Evolutionary conservation across 2,113 vertebrate species (phyloP).

Genomic region (Etheostoma spectabile): DNA sequence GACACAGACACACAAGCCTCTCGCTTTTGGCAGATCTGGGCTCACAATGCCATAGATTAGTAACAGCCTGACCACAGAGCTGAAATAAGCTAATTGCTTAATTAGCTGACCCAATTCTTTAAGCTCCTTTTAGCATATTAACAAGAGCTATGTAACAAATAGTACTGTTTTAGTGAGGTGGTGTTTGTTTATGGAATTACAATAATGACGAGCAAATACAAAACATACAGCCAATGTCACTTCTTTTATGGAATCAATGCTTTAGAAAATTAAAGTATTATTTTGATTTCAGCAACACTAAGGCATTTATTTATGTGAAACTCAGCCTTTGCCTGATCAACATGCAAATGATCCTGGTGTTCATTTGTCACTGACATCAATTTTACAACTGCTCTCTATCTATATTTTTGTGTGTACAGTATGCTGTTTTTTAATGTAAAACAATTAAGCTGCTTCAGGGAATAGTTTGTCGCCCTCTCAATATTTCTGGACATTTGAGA

Average conservation of each 20-base stretch:
- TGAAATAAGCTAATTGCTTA: constrained; percentile 87
- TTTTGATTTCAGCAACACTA: constrained; percentile 31
- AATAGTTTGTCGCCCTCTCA: constrained; percentile 71
- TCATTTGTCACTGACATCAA: constrained; percentile 46
- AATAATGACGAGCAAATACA: constrained; percentile 82
- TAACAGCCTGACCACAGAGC: constrained; percentile 82
- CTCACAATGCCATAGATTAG: constrained; percentile 83
- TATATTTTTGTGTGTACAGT: not conserved
- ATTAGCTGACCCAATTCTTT: constrained; percentile 88
- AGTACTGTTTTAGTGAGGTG: constrained; percentile 73
- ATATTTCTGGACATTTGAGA: constrained; percentile 79
- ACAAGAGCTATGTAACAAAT: constrained; percentile 82
- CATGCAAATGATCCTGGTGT: constrained; percentile 30
- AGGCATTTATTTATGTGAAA: constrained; percentile 42
- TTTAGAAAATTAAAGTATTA: constrained; percentile 42
- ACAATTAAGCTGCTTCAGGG: constrained; percentile 78
- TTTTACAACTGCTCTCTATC: constrained; percentile 20
- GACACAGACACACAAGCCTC: constrained; percentile 60
- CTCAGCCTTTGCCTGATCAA: constrained; percentile 36
- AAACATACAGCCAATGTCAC: constrained; percentile 70
- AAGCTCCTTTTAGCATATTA: constrained; percentile 86
- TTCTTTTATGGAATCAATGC: constrained; percentile 52
- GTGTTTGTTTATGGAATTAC: constrained; percentile 84
- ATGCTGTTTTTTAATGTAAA: constrained; percentile 50
- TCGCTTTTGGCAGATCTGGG: constrained; percentile 76